Percentiles rank a stretch among this genome's conserved stretches.
Conservation (phyloP, 1,140 invertebrate species). For the Sinonovacula constricta region DNA sequence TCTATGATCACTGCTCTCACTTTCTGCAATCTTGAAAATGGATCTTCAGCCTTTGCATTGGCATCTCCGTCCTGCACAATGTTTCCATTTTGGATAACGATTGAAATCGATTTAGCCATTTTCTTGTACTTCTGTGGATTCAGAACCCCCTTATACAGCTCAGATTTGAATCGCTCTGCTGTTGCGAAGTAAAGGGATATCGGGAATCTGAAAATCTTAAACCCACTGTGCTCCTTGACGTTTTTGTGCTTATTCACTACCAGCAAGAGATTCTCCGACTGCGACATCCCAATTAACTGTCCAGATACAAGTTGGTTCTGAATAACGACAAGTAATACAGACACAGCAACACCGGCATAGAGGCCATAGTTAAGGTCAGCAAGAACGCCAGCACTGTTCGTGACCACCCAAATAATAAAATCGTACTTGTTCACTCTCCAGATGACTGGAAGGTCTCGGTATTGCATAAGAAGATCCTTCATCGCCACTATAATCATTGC, state of each 20-base stretch:
- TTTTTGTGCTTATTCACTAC: slow-evolving; percentile 5
- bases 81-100: no score
- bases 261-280: slow-evolving; percentile 48
- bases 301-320: slow-evolving; percentile 17
- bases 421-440: slow-evolving; percentile 80
- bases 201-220: slow-evolving; percentile 21
- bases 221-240: slow-evolving; percentile 29
- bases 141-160: no score
- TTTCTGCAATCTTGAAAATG: no score
- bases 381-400: slow-evolving; percentile 57
- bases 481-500: slow-evolving; percentile 93
- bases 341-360: slow-evolving; percentile 57
- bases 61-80: no score
- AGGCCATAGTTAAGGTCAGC: slow-evolving; percentile 64
- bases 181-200: slow-evolving; percentile 36
- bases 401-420: slow-evolving; percentile 62
- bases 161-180: slow-evolving; percentile 26
- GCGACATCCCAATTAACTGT: slow-evolving; percentile 41
- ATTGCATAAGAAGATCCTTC: slow-evolving; percentile 91
- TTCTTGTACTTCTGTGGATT: no score
- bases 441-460: slow-evolving; percentile 77
- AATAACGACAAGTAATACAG: slow-evolving; percentile 48
- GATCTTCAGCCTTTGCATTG: no score
- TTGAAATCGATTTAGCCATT: no score
- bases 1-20: no score